Percentiles rank a stretch among this genome's conserved stretches.
phyloP scores from a whole-genome alignment of 1,140 invertebrate species.

The Ganaspis sp. region DNA sequence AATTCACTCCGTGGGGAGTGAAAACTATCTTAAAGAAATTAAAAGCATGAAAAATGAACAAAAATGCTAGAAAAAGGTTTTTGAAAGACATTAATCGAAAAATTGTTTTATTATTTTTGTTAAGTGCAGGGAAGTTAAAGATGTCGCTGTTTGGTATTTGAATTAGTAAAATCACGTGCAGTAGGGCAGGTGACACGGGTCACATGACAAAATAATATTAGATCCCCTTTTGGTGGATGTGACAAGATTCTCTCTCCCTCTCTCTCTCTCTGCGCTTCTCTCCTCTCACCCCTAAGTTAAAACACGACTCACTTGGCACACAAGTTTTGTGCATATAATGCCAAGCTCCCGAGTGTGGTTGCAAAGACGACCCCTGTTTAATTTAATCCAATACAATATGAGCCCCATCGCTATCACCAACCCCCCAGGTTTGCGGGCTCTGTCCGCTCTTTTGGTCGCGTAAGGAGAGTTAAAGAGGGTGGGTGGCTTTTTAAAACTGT shows the following conservation, averaged over 20 bases:
- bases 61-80: no score
- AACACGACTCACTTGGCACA: constrained; percentile 73
- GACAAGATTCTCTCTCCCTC: constrained; percentile 41
- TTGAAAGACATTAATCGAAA: no score
- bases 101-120: no score
- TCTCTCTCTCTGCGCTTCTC: no score
- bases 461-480: constrained; percentile 60
- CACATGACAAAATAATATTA: constrained; percentile 71
- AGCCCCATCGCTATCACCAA: constrained; percentile 53
- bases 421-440: constrained; percentile 52
- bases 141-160: constrained; percentile 40
- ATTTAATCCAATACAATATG: constrained; percentile 77
- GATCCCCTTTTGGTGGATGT: constrained; percentile 47
- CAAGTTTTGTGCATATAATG: constrained; percentile 70
- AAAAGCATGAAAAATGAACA: no score
- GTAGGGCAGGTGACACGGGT: constrained; percentile 71
- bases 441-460: constrained; percentile 29
- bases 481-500: constrained; percentile 74
- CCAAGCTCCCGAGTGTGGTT: constrained; percentile 48
- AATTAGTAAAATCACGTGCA: constrained; percentile 58
- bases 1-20: no score
- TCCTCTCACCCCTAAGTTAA: constrained; percentile 48
- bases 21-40: no score
- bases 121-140: neutral
- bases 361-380: constrained; percentile 62